These are phyloP conservation scores for Xiphophorus birchmanni DNA, from an alignment of 2,797 vertebrate species.

Conservation along the genomic window DNA sequence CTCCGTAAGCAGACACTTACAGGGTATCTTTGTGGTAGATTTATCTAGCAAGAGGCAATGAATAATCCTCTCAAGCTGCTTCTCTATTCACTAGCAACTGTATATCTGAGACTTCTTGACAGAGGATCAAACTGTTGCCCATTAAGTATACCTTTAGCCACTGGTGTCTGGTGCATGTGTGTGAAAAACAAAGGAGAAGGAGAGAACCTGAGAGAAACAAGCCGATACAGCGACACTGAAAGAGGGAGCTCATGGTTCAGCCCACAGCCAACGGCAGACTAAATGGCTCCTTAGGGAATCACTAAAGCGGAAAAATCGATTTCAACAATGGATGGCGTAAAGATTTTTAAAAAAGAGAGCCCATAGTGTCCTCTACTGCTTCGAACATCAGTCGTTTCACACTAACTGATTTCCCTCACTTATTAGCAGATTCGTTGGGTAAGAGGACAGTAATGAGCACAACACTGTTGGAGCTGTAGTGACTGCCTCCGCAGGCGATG, in stretches of 20 bases:
- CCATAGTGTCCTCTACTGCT: constrained; percentile 45
- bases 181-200: background rate
- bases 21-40: constrained; percentile 22
- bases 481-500: constrained; percentile 22
- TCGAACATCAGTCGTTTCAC: constrained; percentile 47
- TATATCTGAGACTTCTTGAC: constrained; percentile 62
- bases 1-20: background rate
- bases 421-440: constrained; percentile 56
- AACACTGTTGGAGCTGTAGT: constrained; percentile 34
- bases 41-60: constrained; percentile 44
- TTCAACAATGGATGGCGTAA: constrained; percentile 71
- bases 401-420: constrained; percentile 37
- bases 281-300: constrained; percentile 78
- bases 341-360: constrained; percentile 29
- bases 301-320: constrained; percentile 76
- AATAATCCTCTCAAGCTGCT: constrained; percentile 45
- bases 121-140: constrained; percentile 63
- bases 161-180: constrained; percentile 20
- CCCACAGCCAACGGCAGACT: constrained; percentile 63
- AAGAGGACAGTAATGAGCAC: constrained; percentile 52
- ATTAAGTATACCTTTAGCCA: constrained; percentile 62
- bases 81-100: constrained; percentile 50
- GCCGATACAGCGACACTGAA: constrained; percentile 12
- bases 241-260: constrained; percentile 49
- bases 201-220: constrained; percentile 9